Evolutionary conservation across 37 sponge, comb jelly and placozoan species (phyloP).

Genomic region (Ephydatia muelleri): DNA sequence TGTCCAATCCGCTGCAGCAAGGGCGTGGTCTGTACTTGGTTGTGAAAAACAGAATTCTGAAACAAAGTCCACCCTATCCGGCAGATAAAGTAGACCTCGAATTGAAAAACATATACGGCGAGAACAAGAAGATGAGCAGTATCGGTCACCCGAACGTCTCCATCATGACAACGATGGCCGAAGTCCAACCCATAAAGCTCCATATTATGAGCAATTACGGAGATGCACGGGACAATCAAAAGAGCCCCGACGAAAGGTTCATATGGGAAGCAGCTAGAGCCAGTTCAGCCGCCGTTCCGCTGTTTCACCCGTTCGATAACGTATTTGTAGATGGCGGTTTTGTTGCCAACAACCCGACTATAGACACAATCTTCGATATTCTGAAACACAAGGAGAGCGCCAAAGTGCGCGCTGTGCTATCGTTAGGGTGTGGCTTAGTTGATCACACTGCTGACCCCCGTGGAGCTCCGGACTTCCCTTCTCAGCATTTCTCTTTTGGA

Average conservation of each 20-base stretch:
- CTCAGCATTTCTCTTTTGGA: no score
- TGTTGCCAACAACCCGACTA: conserved; percentile 64
- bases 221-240: conserved; percentile 29
- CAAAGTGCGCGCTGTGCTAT: conserved; percentile 22
- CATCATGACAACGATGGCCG: conserved; percentile 51
- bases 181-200: conserved; percentile 39
- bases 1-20: neutral
- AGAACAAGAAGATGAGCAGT: conserved; percentile 17
- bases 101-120: conserved; percentile 28
- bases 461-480: neutral
- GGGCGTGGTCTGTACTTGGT: conserved; percentile 29
- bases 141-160: conserved; percentile 26
- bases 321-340: conserved; percentile 52
- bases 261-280: conserved; percentile 58
- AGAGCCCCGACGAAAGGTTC: conserved; percentile 32
- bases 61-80: neutral
- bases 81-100: conserved; percentile 1
- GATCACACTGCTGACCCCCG: neutral
- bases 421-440: conserved; percentile 14
- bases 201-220: conserved; percentile 67
- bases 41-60: conserved; percentile 18
- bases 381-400: conserved; percentile 11
- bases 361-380: conserved; percentile 51
- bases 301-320: conserved; percentile 46
- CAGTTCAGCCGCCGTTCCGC: conserved; percentile 56